Conservation (phyloP, 1,140 invertebrate genomes). For the Dreissena polymorpha region DNA sequence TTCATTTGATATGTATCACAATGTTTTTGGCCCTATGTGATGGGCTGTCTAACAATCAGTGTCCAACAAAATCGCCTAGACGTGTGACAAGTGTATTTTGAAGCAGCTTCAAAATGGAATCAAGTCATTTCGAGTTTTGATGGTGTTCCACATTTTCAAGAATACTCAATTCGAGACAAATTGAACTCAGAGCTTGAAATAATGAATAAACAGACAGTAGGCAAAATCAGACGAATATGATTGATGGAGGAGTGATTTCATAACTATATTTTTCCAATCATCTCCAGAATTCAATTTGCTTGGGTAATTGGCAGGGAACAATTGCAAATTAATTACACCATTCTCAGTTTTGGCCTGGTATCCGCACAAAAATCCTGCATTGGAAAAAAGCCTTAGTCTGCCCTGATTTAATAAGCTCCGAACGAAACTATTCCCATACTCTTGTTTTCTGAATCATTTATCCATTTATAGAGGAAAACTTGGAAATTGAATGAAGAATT, state of each 20-base stretch:
- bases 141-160: neutral
- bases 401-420: neutral
- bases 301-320: conserved; percentile 32
- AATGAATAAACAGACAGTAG: conserved; percentile 13
- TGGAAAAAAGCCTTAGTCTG: neutral
- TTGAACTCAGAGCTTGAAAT: too few relatives aligned
- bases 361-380: neutral
- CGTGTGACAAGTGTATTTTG: conserved; percentile 54
- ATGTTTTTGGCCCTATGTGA: conserved; percentile 42
- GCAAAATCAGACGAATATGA: conserved; percentile 42
- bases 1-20: conserved; percentile 55
- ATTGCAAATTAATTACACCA: conserved; percentile 55
- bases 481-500: neutral
- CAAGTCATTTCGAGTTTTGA: conserved; percentile 3
- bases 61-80: conserved; percentile 36
- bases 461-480: neutral
- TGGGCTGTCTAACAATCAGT: conserved; percentile 24
- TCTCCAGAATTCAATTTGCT: conserved; percentile 48
- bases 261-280: conserved; percentile 59
- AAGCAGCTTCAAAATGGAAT: conserved; percentile 4
- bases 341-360: neutral
- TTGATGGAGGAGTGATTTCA: conserved; percentile 48
- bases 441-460: neutral
- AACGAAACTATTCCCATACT: neutral
- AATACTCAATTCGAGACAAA: neutral